These are phyloP conservation scores for Caenorhabditis sp. DNA, from an alignment of 2,888 invertebrate species.

Conservation along the genomic window DNA sequence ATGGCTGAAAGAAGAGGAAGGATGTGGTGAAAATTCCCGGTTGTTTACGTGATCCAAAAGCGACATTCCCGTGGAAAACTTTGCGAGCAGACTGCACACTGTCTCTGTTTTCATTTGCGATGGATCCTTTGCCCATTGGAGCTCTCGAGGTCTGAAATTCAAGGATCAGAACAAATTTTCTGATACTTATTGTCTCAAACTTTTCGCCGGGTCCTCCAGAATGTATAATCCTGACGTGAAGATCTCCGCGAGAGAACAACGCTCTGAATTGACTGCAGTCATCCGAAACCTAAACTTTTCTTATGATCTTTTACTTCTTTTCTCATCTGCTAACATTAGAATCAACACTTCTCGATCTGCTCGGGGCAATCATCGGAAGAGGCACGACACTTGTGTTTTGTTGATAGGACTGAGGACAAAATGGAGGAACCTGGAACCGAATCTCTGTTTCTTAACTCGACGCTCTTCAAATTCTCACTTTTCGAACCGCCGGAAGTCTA, in stretches of 20 bases:
- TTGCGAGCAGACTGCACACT: slow-evolving; percentile 44
- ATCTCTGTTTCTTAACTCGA: not conserved
- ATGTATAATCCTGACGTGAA: slow-evolving; percentile 66
- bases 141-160: slow-evolving; percentile 52
- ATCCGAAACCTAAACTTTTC: no score
- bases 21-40: not conserved
- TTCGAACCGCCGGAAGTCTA: slow-evolving; percentile 38
- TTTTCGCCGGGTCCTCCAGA: slow-evolving; percentile 65
- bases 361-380: slow-evolving; percentile 51
- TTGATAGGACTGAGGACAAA: slow-evolving; percentile 63
- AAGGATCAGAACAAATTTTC: no score
- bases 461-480: slow-evolving; percentile 32
- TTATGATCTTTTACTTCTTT: no score
- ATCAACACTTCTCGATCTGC: slow-evolving; percentile 51
- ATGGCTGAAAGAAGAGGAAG: slow-evolving; percentile 73
- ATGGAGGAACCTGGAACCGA: slow-evolving; percentile 64
- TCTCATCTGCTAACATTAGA: no score
- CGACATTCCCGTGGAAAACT: slow-evolving; percentile 61
- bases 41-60: slow-evolving; percentile 54
- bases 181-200: not conserved
- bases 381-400: slow-evolving; percentile 62
- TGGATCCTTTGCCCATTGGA: slow-evolving; percentile 64
- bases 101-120: slow-evolving; percentile 61
- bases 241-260: slow-evolving; percentile 65
- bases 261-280: slow-evolving; percentile 62